Base-by-base conservation (phyloP, 2,888 invertebrate species). In the Scaptodrosophila latifasciaeformis region DNA sequence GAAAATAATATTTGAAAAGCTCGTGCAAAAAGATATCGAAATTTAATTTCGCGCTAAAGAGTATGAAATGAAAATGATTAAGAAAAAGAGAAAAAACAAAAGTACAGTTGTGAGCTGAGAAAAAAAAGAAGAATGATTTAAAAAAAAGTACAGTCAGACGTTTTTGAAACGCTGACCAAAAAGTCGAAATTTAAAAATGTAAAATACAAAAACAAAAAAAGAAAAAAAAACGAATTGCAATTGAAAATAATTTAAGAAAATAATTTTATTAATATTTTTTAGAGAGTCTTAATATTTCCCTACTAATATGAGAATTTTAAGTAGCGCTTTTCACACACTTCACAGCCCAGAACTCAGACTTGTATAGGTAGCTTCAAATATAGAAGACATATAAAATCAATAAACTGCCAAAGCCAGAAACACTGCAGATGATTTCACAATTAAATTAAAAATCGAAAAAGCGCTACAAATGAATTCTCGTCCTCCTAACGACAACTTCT, bases 401-500 rank as follows among this genome's bases (percentile, higher is more conserved):
- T 9, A 31, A 49, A 55, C 59, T 59, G 59, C 59, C 57, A 53
- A 54, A 48, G 44, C 46, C 53, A 61, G 35, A 40, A 54, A 31
- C 39, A 45, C 43, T 31, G 42, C 46, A 54, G 63, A 47, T 62
- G 54, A 54, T 53, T 51, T 49, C 27, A 56, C 50, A 9, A 30
- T 31, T 59, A 19, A 30, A 44, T 15, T 47, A 67, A 49, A 65
- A 71, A 82, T 81, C 82, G 79, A 77, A 49, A 48, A 44, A 49
- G 56, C 55, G 54, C 81, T 76, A 72, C 69, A 66, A 67, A 76
- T 56, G 60, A 76, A 83, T 83, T 84, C 83, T 83, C 84, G 78
- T 83, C 65, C 59, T 67, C 67, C 67, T 76, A 81, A 81, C 77
- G 71, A 82, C 84, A 84, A 82, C 83, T 83, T 84, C 83, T 83